Evolutionary conservation across 1,140 invertebrate species (phyloP), one percentile per base, ranked within the genome.

Genomic region (Drosophila azteca): DNA sequence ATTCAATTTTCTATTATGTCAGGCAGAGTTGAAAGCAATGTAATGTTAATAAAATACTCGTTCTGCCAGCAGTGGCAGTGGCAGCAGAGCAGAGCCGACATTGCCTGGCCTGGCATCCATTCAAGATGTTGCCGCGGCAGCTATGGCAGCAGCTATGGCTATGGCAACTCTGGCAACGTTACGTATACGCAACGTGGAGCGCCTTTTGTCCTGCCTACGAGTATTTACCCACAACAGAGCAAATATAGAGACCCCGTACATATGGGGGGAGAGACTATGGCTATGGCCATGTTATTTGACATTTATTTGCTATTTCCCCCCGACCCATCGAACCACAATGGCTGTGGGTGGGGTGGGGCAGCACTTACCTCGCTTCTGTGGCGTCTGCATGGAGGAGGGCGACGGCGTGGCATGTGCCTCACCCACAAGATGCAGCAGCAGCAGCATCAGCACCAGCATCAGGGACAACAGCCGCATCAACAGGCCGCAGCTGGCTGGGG

Each of bases 1-100:
- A 87, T 88, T 87, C 79, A 87, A 88, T 88, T 87, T 87, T 88
- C 83, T 82, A 87, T 87, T 87, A 87, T 87, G 82, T 82, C 83
- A 76, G 74, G 65, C 59, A 45, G 57, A 78, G 78, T 82, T 87
- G 78, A 81, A 87, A 74, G 81, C 82, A 85, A 78, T 87, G 81
- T 80, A 85, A 85, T 87, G 81, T 85, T 85, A 82, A 85, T 87
- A 87, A 84, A 84, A 81, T 81, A 61, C 35, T 39, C 35, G 35
- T 39, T 13, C 60, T 73, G 35, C 48, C 60, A 70, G 50, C 67
- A 70, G 65, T 9, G n/a, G n/a, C n/a, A n/a, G n/a, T n/a, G n/a
- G n/a, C n/a, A n/a, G n/a, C n/a, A n/a, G n/a, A 70, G 50, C 67
- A 70, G 65, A 7, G 4, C 46, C 45, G 41, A 8, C 6, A 9